Base-by-base conservation (phyloP, 2,888 invertebrate genomes). In the Sesia apiformis region DNA sequence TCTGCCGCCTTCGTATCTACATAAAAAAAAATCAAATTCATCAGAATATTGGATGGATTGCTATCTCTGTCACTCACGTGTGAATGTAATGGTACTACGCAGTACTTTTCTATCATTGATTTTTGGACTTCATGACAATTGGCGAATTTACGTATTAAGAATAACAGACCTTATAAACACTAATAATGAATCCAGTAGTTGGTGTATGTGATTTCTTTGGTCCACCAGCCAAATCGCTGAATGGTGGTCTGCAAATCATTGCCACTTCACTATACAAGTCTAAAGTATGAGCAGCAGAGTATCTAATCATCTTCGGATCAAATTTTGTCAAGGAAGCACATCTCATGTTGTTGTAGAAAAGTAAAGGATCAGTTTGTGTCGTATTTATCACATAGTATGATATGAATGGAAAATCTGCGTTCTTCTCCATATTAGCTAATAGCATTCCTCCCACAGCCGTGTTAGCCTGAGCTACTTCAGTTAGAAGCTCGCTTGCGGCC, bases 201-300 rank as follows among this genome's bases (percentile, higher is more conserved):
- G 95, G 91, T 55, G 95, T 94, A 71, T 94, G 94, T 4, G 94
- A 93, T 74, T 95, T 94, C 77, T 95, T 93, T 54, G 94, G 92
- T 58, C 93, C 92, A 53, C 94, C 94, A 56, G 93, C 93, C 52
- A 94, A 91, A 70, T 95, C 95, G 67, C 92, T 94, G 64, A 97
- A 91, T 0, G 97, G 97, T 50, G 97, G 97, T 62, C 97, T 86
- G 63, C 96, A 96, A 64, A 97, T 97, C 76, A 96, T 95, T 4
- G 97, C 97, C 57, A 97, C 97, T 84, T 97, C 97, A 70, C 95
- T 95, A 75, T 96, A 97, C 65, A 96, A 84, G 75, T 97, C 97
- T 73, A 97, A 81, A 0, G 96, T 96, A 75, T 97, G 96, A 60
- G 94, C 95, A 52, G 96, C 96, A 55, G 96, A 95, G 82, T 96